Evolutionary conservation across 2,113 vertebrate genomes (phyloP), one percentile per base, ranked within the genome.

Genomic region (Gopherus evgoodei): DNA sequence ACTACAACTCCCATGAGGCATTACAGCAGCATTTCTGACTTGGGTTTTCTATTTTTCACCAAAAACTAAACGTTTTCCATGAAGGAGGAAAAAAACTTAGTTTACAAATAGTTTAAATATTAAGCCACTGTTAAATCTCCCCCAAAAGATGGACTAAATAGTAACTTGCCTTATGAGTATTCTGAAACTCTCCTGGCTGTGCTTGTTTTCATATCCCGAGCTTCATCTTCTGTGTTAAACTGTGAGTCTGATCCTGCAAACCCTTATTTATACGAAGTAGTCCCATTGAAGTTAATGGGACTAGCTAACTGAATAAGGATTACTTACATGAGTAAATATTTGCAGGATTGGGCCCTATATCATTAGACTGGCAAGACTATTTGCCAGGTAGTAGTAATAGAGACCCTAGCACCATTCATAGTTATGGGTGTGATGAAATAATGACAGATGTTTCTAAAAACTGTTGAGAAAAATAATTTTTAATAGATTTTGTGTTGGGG

Each of bases 361-460:
- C 65, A 69, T 69, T 69, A 69, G 8, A 10, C 12, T 69, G 65
- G 91, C 29, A 72, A 88, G 81, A 76, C 72, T 91, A 49, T 90
- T 91, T 90, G 81, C 57, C 87, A 83, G 85, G 59, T 80, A 93
- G 82, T 11, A 8, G 81, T 50, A 93, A 54, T 54, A 59, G 93
- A 90, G 78, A 85, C 57, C 29, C 75, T 84, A 69, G 65, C 54
- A 5, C 6, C n/a, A 50, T 53, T 24, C 50, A 31, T 59, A 47
- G 38, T 10, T 21, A n/a, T 69, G n/a, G 16, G 35, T 69, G 19
- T 76, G 2, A 44, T 62, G 91, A 88, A 89, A 86, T 11, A 87
- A 50, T 53, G 83, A 62, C 84, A 81, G 76, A 59, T 79, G 81
- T 59, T 97, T 91, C 56, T 76, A 49, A 78, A 3, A 95, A 89